Percentiles rank a stretch among this genome's conserved stretches.
Evolutionary conservation across 2,113 vertebrate genomes (phyloP).

Genomic region (Smithornis capensis): DNA sequence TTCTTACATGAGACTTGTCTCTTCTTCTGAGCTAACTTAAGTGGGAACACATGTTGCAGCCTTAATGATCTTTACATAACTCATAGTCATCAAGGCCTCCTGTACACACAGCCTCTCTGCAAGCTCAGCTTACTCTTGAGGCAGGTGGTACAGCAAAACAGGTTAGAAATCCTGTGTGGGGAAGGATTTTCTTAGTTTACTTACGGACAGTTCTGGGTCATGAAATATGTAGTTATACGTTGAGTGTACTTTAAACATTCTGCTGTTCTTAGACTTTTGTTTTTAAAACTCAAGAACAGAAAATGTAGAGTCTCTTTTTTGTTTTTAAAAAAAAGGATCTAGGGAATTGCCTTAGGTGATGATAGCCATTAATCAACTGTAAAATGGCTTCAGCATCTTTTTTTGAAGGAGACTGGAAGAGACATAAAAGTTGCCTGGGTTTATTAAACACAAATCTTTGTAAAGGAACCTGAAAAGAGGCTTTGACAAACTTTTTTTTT

Average conservation of each 20-base stretch:
- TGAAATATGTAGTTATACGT: neutral
- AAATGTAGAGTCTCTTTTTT: neutral
- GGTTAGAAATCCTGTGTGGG: neutral
- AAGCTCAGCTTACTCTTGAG: neutral
- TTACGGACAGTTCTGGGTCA: neutral
- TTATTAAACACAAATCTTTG: neutral
- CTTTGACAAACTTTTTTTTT: neutral
- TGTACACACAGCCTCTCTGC: rapidly evolving
- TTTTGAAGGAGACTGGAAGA: neutral
- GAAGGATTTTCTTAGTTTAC: neutral
- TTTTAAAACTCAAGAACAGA: neutral
- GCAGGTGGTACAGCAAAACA: neutral
- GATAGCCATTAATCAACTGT: neutral
- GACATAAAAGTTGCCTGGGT: neutral
- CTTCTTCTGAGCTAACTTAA: neutral
- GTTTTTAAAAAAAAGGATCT: neutral
- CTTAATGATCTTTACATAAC: neutral
- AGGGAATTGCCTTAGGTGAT: neutral
- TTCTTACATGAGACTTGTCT: neutral
- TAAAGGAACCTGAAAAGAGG: neutral
- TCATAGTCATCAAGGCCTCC: rapidly evolving
- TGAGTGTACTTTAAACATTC: neutral
- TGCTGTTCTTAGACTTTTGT: neutral
- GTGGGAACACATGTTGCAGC: rapidly evolving
- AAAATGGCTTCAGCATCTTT: neutral